Percentiles rank a stretch among this genome's conserved stretches.
Conservation (phyloP, 1,140 invertebrate species). For the Ruditapes philippinarum region DNA sequence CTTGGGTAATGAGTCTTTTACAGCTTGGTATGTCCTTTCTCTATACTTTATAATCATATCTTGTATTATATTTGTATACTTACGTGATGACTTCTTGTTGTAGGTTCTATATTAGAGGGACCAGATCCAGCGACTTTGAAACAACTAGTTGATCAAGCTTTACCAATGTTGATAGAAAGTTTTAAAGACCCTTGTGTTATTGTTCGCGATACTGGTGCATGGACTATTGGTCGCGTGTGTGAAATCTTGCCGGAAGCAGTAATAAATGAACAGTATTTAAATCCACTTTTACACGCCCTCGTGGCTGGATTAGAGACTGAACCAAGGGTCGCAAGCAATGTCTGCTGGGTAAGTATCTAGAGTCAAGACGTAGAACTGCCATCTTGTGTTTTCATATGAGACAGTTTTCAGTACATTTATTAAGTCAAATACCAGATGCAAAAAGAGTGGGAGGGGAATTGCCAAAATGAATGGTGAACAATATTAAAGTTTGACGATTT, state of each 20-base stretch:
- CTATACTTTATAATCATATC: no score
- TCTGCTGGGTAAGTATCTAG: slow-evolving; percentile 97
- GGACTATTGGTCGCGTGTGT: slow-evolving; percentile 99
- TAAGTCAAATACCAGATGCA: no score
- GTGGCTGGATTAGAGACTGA: slow-evolving; percentile 95
- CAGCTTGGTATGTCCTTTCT: no score
- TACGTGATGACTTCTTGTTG: slow-evolving; percentile 25
- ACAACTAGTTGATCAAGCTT: slow-evolving; percentile 97
- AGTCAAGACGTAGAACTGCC: no score
- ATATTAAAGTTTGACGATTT: no score
- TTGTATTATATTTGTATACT: no score
- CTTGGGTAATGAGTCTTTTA: no score
- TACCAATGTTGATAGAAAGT: slow-evolving; percentile 98
- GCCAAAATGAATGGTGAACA: no score
- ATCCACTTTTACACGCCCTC: slow-evolving; percentile 94
- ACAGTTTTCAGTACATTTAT: no score
- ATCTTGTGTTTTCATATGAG: no score
- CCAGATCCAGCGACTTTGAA: slow-evolving; percentile 95
- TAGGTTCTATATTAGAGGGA: slow-evolving; percentile 96
- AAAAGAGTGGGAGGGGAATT: no score
- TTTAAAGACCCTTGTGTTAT: slow-evolving; percentile 94
- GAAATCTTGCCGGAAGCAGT: slow-evolving; percentile 98
- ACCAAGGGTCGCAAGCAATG: slow-evolving; percentile 98
- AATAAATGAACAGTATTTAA: slow-evolving; percentile 93
- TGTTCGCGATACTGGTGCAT: slow-evolving; percentile 98